Evolutionary conservation across 2,113 vertebrate species (phyloP), one percentile per base, ranked within the genome.

Genomic region (Pipra filicauda): DNA sequence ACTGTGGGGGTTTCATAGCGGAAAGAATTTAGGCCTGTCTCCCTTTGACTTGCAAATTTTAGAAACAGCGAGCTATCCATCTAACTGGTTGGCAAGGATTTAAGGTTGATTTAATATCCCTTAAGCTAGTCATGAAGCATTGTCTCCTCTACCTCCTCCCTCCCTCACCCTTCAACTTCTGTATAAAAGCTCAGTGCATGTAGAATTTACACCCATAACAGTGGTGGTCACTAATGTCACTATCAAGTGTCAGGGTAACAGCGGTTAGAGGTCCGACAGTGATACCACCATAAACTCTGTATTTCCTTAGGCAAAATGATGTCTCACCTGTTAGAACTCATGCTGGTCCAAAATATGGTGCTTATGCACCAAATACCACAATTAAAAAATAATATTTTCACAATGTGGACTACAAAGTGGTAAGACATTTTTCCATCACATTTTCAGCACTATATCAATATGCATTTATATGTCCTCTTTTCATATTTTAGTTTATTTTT

Each of bases 31-130:
- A 96, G 91, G 89, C 44, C 67, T 65, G 35, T 77, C 74, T 84
- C 66, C 81, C 88, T 96, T 95, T 96, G 91, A 88, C 69, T 94
- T 90, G 89, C 88, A 97, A 96, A 95, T 92, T 94, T 96, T 95
- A 91, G 94, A 91, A 95, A 96, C 8, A 46, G 70, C 23, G 82
- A 4, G 1, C 6, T n/a, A 91, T 78, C 89, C 90, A 67, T 26
- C 94, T 93, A 91, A 74, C 93, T 0, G 0, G 90, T 57, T 97
- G 92, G 93, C 86, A 96, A 97, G 70, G 93, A 91, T 96, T 95
- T 96, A 51, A 65, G 74, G 84, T 71, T 4, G 64, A 80, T 55
- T 78, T 91, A 83, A 88, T 93, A 91, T 88, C 62, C 67, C 89
- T 91, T 67, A 87, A 72, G 66, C 57, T 64, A 92, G 69, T 57